Conservation (phyloP, 2,797 vertebrate genomes). For the Chelmon rostratus region DNA sequence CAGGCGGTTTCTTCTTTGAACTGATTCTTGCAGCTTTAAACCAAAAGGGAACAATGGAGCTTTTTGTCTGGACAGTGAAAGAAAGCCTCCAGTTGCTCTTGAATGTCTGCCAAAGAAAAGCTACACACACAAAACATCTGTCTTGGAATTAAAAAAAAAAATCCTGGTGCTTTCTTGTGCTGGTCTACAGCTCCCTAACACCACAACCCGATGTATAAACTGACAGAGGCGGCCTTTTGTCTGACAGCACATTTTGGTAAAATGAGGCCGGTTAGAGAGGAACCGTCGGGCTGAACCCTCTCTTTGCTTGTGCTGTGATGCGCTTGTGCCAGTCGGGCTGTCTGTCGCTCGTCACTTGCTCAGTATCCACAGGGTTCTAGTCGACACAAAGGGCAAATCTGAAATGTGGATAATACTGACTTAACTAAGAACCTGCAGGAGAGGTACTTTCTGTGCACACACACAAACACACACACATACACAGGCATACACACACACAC, state of each 20-base stretch:
- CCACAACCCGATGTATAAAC: constrained; percentile 13
- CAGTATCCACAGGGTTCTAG: constrained; percentile 35
- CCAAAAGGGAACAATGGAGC: constrained; percentile 14
- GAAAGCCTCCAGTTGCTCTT: constrained; percentile 31
- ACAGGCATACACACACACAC: neutral
- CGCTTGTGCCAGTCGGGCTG: constrained; percentile 16
- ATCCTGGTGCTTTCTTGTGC: constrained; percentile 40
- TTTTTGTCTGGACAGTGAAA: constrained; percentile 25
- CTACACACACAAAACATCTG: neutral
- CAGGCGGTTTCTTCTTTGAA: constrained; percentile 15
- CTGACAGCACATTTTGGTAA: constrained; percentile 40
- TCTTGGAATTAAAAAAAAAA: constrained; percentile 7
- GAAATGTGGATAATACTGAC: constrained; percentile 79
- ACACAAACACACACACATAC: neutral
- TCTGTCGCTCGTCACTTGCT: constrained; percentile 11
- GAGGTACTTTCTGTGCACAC: constrained; percentile 47
- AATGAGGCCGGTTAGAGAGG: constrained; percentile 31
- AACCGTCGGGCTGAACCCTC: neutral
- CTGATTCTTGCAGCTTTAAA: constrained; percentile 23
- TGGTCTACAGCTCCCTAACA: constrained; percentile 62
- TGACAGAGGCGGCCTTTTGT: constrained; percentile 25
- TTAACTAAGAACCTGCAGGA: constrained; percentile 63
- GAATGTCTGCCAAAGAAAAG: constrained; percentile 20
- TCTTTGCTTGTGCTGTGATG: constrained; percentile 29
- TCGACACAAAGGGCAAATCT: constrained; percentile 46